Evolutionary conservation across 30 jellyfish, hydroid and myxozoan species (phyloP), one percentile per base, ranked within the genome.

Genomic region (Hydractinia echinata): DNA sequence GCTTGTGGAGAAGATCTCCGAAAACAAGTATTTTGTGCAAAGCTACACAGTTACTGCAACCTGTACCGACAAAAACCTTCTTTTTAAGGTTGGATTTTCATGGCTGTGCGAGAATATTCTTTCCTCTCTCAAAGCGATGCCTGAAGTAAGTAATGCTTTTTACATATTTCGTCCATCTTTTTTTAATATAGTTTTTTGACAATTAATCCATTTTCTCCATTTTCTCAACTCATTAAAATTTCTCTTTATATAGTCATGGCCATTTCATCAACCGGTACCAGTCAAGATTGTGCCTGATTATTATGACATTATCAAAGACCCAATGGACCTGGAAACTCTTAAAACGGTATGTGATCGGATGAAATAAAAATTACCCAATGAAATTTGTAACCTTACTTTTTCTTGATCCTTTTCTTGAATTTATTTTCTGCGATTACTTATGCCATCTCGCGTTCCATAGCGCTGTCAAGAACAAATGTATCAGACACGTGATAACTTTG

Each of bases 191-290:
- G 44, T 30, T 30, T 30, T 58, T 58, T 13, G 69, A 58, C 69
- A 0, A 58, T 13, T 58, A 18, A 58, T 18, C 18, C 15, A 58
- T 58, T 11, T 58, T 58, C 19, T 58, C 69, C 3, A 13, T 18
- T 13, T 30, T 30, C 44, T 30, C 44, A 30, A 30, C 44, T 30
- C 44, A 30, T 30, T 30, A 2, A 30, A 49, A 9, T 49, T 54
- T 58, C 3, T 49, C 18, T 16, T 51, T 54, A 61, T 5, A 61
- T 30, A 92, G 98, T 83, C 96, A 5, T 94, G 99, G 99, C 97
- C 99, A 39, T 94, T 94, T 70, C 97, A 88, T 74, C 96, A 86
- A 58, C 96, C 99, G 6, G 99, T 94, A 7, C 82, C 96, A 10
- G 72, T 95, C 61, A 94, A 94, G 77, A 76, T 83, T 19, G 99